Percentiles rank a stretch among this genome's conserved stretches.
Conservation (phyloP, 1,140 invertebrate species). For the Drosophila murphyi region DNA sequence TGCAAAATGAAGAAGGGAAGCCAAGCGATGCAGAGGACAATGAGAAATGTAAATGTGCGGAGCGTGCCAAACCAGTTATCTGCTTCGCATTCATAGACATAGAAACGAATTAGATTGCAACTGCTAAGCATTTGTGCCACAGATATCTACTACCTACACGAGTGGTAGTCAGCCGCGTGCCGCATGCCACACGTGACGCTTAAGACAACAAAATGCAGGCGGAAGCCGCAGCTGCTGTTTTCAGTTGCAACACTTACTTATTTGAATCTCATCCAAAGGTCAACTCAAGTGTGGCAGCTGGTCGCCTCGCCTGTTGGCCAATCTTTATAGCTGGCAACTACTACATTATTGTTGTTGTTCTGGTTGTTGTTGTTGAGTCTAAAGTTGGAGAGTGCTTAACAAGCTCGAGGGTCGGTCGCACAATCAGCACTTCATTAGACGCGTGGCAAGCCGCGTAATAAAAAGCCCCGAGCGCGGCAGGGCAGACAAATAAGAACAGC, state of each 20-base stretch:
- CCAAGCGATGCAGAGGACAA: conserved; percentile 35
- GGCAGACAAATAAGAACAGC: conserved; percentile 32
- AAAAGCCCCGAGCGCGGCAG: conserved; percentile 15
- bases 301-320: conserved; percentile 12
- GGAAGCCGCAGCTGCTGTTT: conserved; percentile 43
- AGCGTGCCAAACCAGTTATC: conserved; percentile 48
- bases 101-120: conserved; percentile 7
- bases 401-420: conserved; percentile 44
- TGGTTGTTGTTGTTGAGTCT: conserved; percentile 15
- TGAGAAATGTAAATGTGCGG: conserved; percentile 38
- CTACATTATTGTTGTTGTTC: conserved; percentile 29
- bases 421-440: conserved; percentile 78
- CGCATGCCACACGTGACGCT: conserved; percentile 37
- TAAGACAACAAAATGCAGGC: conserved; percentile 61
- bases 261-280: conserved; percentile 73
- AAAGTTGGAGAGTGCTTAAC: conserved; percentile 29
- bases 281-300: conserved; percentile 68
- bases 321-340: background rate
- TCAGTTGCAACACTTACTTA: conserved; percentile 36
- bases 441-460: conserved; percentile 59
- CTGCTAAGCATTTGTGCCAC: conserved; percentile 25
- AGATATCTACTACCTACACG: conserved; percentile 5
- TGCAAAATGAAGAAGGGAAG: background rate
- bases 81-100: conserved; percentile 5
- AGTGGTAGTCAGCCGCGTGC: conserved; percentile 39